Conservation (phyloP, 2,888 invertebrate species). For the Aphidoletes aphidimyza region DNA sequence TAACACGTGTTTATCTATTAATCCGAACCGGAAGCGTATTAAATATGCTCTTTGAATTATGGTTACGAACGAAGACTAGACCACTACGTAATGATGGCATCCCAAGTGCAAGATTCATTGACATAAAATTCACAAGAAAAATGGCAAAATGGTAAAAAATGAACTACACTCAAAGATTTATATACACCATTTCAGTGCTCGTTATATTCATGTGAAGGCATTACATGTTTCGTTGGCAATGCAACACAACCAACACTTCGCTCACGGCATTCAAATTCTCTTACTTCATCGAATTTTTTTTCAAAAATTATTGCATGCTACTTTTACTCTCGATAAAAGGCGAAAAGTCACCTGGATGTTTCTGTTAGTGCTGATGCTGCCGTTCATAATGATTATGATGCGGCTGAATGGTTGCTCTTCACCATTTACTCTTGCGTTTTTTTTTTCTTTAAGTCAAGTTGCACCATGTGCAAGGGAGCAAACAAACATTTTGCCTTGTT, state of each 20-base stretch:
- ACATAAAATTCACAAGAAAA: constrained; percentile 26
- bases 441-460: not conserved
- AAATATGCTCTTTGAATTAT: constrained; percentile 35
- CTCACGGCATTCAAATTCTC: not conserved
- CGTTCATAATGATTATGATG: no score
- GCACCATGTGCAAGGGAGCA: not conserved
- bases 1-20: constrained; percentile 14
- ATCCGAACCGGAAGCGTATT: constrained; percentile 34
- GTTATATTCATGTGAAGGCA: not conserved
- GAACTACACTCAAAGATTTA: not conserved
- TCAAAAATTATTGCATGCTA: constrained; percentile 38
- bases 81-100: not conserved
- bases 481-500: constrained; percentile 3
- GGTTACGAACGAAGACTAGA: not conserved
- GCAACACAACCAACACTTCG: no score
- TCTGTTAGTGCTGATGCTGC: no score
- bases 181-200: constrained; percentile 18
- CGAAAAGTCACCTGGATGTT: constrained; percentile 29
- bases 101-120: constrained; percentile 45
- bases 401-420: constrained; percentile 33
- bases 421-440: not conserved
- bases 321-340: constrained; percentile 39
- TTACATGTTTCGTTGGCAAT: no score
- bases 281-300: constrained; percentile 6
- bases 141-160: not conserved